Evolutionary conservation across 2,888 invertebrate species (phyloP), one percentile per base, ranked within the genome.

Genomic region (Apamea epomidion): DNA sequence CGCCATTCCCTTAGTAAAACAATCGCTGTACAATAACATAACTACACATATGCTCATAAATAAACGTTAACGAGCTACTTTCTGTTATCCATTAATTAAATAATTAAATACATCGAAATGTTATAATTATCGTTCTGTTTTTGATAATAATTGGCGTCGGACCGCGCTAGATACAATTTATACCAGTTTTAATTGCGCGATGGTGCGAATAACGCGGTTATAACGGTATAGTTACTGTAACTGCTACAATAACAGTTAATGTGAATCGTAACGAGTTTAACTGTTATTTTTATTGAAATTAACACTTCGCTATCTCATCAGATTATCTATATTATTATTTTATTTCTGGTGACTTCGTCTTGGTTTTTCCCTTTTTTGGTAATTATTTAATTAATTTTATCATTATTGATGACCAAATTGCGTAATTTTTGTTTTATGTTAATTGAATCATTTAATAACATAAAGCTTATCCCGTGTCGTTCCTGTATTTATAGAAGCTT

Each of bases 61-160:
- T 83, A 88, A 90, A 91, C 87, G 89, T 83, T 89, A 92, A 91
- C 89, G 93, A 90, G 88, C 87, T 86, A 84, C 81, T 87, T 83
- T 78, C 86, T 83, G 86, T 90, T 91, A 91, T 90, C 90, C 91
- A 91, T 92, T 93, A 91, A 93, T 93, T 92, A 91, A 89, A 87
- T 90, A 89, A 92, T 93, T 93, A 90, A 89, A 91, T 64, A 87
- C 83, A 86, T 91, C 76, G 84, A 85, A 87, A 80, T 75, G 82
- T 87, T 84, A 84, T 85, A 88, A 89, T 90, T 85, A 82, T 83
- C 78, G 74, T 84, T 80, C 77, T 84, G 86, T 87, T 88, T 83
- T 85, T 76, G 84, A 81, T 80, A 82, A 87, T 89, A 88, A 90
- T 86, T 84, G 78, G 81, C 69, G 65, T 82, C 60, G 81, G 74